Evolutionary conservation across 2,797 vertebrate genomes (phyloP), one percentile per base, ranked within the genome.

Genomic region (Esox lucius): DNA sequence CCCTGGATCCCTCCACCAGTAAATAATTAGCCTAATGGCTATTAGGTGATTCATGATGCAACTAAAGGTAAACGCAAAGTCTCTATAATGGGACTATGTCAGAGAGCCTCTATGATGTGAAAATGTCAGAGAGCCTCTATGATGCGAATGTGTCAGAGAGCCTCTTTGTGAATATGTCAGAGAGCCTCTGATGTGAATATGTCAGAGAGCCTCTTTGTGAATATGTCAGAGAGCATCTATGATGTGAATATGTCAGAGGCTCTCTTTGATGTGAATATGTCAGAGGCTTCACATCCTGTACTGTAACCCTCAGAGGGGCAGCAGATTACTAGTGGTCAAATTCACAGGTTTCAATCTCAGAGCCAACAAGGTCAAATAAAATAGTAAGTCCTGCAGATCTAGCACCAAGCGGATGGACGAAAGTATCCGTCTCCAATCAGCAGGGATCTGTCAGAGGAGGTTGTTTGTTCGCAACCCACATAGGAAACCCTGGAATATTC

Each of bases 11-110:
- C 89, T 89, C 90, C 90, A 91, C 91, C 89, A 89, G 89, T 92
- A 92, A 93, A 93, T 94, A 94, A 94, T 93, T 90, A 90, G 87
- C 90, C 89, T 94, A 94, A 93, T 93, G 90, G 91, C 92, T 92
- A 91, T 92, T 92, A 92, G 93, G 92, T 93, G 92, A 94, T 91
- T 93, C 92, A 93, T 92, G 91, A 91, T 91, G 92, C 92, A 94
- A 94, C 94, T 94, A 94, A 92, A 93, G 86, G 78, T 90, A 91
- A 91, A 93, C 92, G 92, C 90, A 91, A 88, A 89, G 89, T 87
- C 9, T 46, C 19, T 6, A 24, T 65, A 33, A 65, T 46, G 42
- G 1, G 42, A 46, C 11, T 46, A 46, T 46, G 42, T 6, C 90
- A 90, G 89, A 89, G 91, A 87, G 89, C 87, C 90, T 91, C 87